Base-by-base conservation (phyloP, 2,888 invertebrate species). In the Opisthograptis luteolata region DNA sequence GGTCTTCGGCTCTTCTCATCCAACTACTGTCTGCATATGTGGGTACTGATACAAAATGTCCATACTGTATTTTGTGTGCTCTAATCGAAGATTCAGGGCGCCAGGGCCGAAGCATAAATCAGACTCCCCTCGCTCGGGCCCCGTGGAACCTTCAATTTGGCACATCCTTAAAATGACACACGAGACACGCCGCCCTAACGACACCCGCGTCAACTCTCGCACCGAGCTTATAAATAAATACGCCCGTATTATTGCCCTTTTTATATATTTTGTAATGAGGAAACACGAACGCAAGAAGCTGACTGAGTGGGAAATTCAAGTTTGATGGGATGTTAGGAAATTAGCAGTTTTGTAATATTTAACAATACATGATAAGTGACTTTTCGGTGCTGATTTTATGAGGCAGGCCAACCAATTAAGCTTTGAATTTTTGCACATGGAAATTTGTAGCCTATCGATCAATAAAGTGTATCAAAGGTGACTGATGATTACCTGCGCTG, bases 91-190 rank as follows among this genome's bases (percentile, higher is more conserved):
- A 66, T 69, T 69, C 73, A 71, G 70, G 79, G 74, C 71, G 73
- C 76, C 65, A 73, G 71, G 76, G 76, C 79, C 73, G 67, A 61
- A 65, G 84, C 82, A 89, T 89, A 89, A 89, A 89, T 89, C 89
- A 89, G 87, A 64, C 84, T 80, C 84, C 85, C 87, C 87, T 81
- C 83, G 81, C 82, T 83, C 81, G 81, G 82, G 84, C 83, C 79
- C 78, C 76, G 65, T 78, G 83, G 87, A 88, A 85, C 87, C 90
- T 90, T 90, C 90, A 90, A 90, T 90, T 90, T 90, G 87, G 88
- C 84, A 88, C 89, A 89, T 90, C 90, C 90, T 90, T 90, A 90
- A 90, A 90, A 90, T 90, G 90, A 90, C 89, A 90, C 86, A 89
- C 84, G 90, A 90, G 86, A 87, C 79, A 80, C 68, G 77, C 77